Evolutionary conservation across 2,113 vertebrate species (phyloP), one percentile per base, ranked within the genome.

Genomic region (Menidia beryllina): DNA sequence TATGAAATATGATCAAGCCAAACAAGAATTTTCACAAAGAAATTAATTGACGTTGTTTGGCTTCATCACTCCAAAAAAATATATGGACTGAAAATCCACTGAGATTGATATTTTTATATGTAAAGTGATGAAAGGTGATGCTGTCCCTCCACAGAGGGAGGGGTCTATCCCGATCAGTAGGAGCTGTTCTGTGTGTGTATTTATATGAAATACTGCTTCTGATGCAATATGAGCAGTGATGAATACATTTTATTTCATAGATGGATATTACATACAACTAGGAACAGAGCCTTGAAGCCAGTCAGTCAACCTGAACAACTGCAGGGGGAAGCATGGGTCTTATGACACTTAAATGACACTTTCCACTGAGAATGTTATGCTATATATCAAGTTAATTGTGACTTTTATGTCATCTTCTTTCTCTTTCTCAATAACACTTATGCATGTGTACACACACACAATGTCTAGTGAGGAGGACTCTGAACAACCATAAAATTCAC

Each of bases 401-500:
- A 88, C 77, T 70, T 86, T 90, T 76, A 89, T 90, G 75, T 79
- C 75, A 51, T 75, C 52, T 45, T 55, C 15, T 39, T 25, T 57
- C 36, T 43, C 72, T 59, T 43, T 72, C 62, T 56, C 20, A 50
- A 30, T 34, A 65, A 63, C 60, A 60, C 53, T 65, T 61, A 63
- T 5, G 24, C 30, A 67, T 53, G 24, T n/a, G 27, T 23, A 38
- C 14, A n/a, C 55, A 41, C 69, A 48, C 10, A n/a, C 23, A 45
- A 63, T 48, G 69, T 43, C 38, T 17, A 34, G 27, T n/a, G 41
- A 43, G 59, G 4, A 27, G 59, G 45, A 86, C 69, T 79, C 26
- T 60, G 50, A 83, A 55, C 64, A 54, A 36, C 74, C 75, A 85
- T 88, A 87, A 90, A 88, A 88, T 70, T 83, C 77, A 75, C 48